Conservation (phyloP, 1,140 invertebrate species). For the Tetramorium simillimum region DNA sequence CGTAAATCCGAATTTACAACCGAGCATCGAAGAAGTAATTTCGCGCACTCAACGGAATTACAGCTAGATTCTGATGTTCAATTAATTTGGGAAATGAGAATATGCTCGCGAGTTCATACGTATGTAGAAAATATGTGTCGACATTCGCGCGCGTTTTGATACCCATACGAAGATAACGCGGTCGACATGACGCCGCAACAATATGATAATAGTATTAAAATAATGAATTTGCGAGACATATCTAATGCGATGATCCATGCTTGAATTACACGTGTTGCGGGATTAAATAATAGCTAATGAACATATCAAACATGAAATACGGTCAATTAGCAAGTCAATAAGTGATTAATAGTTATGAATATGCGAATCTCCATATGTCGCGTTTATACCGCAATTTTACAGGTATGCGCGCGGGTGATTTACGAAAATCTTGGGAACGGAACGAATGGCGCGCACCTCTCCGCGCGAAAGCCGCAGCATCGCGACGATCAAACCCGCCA, state of each 20-base stretch:
- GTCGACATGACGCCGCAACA: background rate
- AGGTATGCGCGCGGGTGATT: background rate
- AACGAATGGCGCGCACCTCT: background rate
- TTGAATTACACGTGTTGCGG: background rate
- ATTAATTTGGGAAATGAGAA: slow-evolving; percentile 10
- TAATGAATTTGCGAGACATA: background rate
- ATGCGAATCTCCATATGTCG: background rate
- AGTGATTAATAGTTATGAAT: slow-evolving; percentile 29
- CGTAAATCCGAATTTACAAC: slow-evolving; percentile 44
- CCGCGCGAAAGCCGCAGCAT: background rate
- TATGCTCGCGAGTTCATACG: background rate
- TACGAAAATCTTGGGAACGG: background rate
- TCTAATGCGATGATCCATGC: background rate
- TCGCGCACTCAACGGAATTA: slow-evolving; percentile 28
- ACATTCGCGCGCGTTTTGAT: background rate
- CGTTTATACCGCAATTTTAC: background rate
- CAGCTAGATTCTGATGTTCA: background rate
- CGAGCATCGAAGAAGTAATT: slow-evolving; percentile 26
- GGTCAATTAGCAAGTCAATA: background rate
- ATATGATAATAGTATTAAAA: slow-evolving; percentile 4
- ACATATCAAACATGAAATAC: slow-evolving; percentile 12
- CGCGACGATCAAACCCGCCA: slow-evolving; percentile 6
- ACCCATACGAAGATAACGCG: background rate
- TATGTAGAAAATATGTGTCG: background rate
- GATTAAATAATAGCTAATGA: background rate